Evolutionary conservation across 2,113 vertebrate genomes (phyloP).

Genomic region (Peromyscus leucopus): DNA sequence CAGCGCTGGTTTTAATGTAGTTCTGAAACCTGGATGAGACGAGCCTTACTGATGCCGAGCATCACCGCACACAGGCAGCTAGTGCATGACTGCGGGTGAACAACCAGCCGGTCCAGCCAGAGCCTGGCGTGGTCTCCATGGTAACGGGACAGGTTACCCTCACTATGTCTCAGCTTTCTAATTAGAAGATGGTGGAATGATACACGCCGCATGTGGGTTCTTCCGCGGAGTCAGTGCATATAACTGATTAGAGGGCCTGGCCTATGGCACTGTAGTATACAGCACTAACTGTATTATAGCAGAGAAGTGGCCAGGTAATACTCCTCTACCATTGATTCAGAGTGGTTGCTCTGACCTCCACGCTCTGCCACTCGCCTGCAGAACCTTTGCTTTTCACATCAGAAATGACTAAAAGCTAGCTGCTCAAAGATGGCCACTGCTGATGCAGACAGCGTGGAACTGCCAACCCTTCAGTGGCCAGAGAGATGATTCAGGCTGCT

Average conservation of each 20-base stretch:
- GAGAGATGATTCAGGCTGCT: accelerated
- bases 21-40: not conserved
- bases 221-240: accelerated
- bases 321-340: not conserved
- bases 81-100: accelerated
- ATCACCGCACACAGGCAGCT: not conserved
- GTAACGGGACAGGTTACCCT: accelerated
- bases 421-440: accelerated
- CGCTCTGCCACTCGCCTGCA: not conserved
- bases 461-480: accelerated
- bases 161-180: accelerated
- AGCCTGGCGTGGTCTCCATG: not conserved
- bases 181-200: accelerated
- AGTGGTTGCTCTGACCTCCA: accelerated
- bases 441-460: accelerated
- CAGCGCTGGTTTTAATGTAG: not conserved
- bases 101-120: accelerated
- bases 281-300: not conserved
- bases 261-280: not conserved
- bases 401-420: accelerated
- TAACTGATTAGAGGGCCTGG: accelerated
- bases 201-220: accelerated
- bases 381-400: accelerated
- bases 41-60: accelerated
- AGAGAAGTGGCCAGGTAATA: accelerated